Evolutionary conservation across 2,888 invertebrate species (phyloP).

Genomic region (Drosophila robusta): DNA sequence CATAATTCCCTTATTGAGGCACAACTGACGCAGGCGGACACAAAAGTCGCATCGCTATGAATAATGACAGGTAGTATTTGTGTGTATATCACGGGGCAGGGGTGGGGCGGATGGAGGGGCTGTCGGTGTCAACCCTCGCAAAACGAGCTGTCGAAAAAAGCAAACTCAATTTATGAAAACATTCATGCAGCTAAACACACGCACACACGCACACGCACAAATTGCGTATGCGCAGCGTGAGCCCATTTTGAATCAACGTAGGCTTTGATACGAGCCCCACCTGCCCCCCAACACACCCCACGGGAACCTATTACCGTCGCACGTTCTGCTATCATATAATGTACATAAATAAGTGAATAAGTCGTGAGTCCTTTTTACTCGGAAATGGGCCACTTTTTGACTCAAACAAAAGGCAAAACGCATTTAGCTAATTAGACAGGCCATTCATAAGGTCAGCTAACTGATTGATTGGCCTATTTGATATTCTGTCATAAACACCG

Average conservation of each 20-base stretch:
- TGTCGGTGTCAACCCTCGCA: conserved; percentile 38
- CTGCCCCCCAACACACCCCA: neutral
- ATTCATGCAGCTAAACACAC: conserved; percentile 46
- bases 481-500: conserved; percentile 8
- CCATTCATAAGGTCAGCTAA: conserved; percentile 16
- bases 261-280: conserved; percentile 1
- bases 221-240: conserved; percentile 73
- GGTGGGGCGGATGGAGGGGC: neutral
- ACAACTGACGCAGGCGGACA: conserved; percentile 21
- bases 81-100: neutral
- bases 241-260: conserved; percentile 46
- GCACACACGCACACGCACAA: conserved; percentile 49
- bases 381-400: conserved; percentile 21
- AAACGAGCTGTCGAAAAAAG: conserved; percentile 68
- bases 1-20: conserved; percentile 69
- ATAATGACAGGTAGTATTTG: conserved; percentile 54
- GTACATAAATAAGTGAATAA: conserved; percentile 55
- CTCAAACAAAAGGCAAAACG: conserved; percentile 21
- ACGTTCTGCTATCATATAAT: conserved; percentile 31
- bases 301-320: conserved; percentile 13
- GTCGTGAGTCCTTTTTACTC: conserved; percentile 23
- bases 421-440: conserved; percentile 56
- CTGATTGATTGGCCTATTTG: conserved; percentile 35
- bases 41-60: conserved; percentile 45
- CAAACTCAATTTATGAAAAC: conserved; percentile 80